phyloP scores from a whole-genome alignment of 1,140 invertebrate species.

The Caenorhabditis remanei region DNA sequence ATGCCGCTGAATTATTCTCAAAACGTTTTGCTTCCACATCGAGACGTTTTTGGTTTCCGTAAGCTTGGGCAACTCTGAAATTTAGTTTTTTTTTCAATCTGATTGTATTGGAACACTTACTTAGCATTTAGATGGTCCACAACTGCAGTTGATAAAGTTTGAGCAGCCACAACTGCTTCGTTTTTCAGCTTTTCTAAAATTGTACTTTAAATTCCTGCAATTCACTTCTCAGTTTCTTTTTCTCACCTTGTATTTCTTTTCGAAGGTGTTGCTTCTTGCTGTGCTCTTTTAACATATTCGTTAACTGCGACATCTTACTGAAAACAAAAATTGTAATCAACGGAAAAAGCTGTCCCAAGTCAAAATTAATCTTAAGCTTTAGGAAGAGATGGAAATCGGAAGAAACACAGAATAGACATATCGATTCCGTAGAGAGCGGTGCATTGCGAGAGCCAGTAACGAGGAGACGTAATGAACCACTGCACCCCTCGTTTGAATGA shows the following conservation, averaged over 20 bases:
- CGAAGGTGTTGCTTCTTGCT: conserved; percentile 84
- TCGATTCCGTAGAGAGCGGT: too few species aligned
- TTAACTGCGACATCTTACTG: conserved; percentile 55
- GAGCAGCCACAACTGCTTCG: conserved; percentile 91
- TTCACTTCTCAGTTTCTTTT: background rate
- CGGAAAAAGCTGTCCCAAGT: background rate
- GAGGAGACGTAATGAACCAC: too few species aligned
- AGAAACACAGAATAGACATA: too few species aligned
- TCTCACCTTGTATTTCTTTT: conserved; percentile 87
- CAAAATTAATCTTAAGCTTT: too few species aligned
- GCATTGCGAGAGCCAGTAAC: too few species aligned
- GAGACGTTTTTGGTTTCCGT: conserved; percentile 95
- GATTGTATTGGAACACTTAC: conserved; percentile 81
- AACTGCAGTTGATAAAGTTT: conserved; percentile 90
- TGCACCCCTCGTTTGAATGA: too few species aligned
- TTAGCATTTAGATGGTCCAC: conserved; percentile 97
- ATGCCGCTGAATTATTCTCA: conserved; percentile 92
- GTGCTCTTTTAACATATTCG: conserved; percentile 84
- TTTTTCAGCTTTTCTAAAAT: conserved; percentile 89
- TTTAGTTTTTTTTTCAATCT: conserved; percentile 54
- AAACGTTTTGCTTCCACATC: conserved; percentile 96
- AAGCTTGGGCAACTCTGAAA: conserved; percentile 92
- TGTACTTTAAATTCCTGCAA: conserved; percentile 37
- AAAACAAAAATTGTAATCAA: conserved; percentile 27
- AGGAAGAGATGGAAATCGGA: too few species aligned